Evolutionary conservation across 2,113 vertebrate genomes (phyloP), one percentile per base, ranked within the genome.

Genomic region (Ursus arctos): DNA sequence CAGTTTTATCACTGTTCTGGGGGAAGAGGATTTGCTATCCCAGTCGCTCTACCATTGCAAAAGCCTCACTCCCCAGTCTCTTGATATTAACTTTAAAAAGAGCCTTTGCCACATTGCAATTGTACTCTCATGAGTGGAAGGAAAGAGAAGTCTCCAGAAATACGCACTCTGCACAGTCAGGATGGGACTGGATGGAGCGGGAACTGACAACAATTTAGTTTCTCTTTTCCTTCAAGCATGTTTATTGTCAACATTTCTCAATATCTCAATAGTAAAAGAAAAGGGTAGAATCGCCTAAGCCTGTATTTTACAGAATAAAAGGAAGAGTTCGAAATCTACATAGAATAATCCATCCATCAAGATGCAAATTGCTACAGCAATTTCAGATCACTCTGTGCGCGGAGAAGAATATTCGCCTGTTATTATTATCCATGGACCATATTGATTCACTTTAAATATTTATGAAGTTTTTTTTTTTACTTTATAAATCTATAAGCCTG

Each of bases 291-390:
- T 95, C 53, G n/a, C 63, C 59, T 94, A 74, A 72, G 4, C 40
- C 71, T 95, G 86, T 72, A 79, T 83, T 94, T 91, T 79, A 97
- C 31, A 76, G 18, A 88, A 85, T 57, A 90, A 98, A 63, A 82
- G 69, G 28, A 84, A 97, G 86, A 94, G 88, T 83, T 97, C 72
- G 90, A 98, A 97, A 94, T 51, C 97, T 93, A 95, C 51, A 87
- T 97, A 88, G 94, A 96, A 88, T 84, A 85, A 92, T 61, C 92
- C 59, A 97, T 74, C 77, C 59, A 90, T 92, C 80, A 97, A 96
- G 51, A 67, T 96, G 80, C 31, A 97, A 98, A 98, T 95, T 93
- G 88, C 1, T 61, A 36, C 15, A 86, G 85, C 2, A 18, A 83
- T 67, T 94, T 86, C 86, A 93, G 74, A 91, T 84, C 96, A 94